phyloP scores from a whole-genome alignment of 2,797 vertebrate species.

The Macroramphosus scolopax region DNA sequence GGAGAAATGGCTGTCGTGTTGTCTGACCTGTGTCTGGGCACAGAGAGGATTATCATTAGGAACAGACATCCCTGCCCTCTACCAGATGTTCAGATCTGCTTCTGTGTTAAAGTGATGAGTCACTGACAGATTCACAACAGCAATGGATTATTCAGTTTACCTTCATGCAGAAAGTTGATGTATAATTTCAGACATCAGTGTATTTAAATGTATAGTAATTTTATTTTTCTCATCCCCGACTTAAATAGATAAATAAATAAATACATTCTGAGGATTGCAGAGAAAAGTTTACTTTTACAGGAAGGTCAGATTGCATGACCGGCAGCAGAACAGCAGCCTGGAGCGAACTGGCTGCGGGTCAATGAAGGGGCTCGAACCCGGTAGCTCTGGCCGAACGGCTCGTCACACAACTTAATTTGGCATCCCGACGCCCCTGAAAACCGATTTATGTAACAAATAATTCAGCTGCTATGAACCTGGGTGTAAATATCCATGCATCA shows the following conservation, averaged over 20 bases:
- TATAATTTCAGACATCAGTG: too few relatives aligned
- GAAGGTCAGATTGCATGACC: slow-evolving; percentile 7
- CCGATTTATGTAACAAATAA: slow-evolving; percentile 31
- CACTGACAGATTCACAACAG: too few relatives aligned
- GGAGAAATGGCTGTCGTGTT: too few relatives aligned
- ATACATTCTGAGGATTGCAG: not conserved
- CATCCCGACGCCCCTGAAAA: slow-evolving; percentile 14
- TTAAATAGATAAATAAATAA: slow-evolving; percentile 13
- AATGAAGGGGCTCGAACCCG: slow-evolving; percentile 20
- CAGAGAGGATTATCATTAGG: too few relatives aligned
- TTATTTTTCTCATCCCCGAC: not conserved
- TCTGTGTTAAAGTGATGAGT: too few relatives aligned
- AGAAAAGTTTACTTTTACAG: slow-evolving; percentile 5
- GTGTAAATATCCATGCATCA: slow-evolving; percentile 29
- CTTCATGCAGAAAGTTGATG: too few relatives aligned
- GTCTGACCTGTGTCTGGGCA: too few relatives aligned
- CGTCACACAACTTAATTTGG: slow-evolving; percentile 13
- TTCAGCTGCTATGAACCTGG: slow-evolving; percentile 26
- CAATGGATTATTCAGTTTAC: too few relatives aligned
- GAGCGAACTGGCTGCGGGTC: slow-evolving; percentile 30
- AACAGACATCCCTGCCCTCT: slow-evolving; percentile 19
- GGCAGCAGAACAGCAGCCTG: slow-evolving; percentile 16
- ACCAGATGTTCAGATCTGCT: slow-evolving; percentile 24
- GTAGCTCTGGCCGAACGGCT: slow-evolving; percentile 17
- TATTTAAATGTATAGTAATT: not conserved